Evolutionary conservation across 2,113 vertebrate species (phyloP), one percentile per base, ranked within the genome.

Genomic region (Phylloscopus whistleri): DNA sequence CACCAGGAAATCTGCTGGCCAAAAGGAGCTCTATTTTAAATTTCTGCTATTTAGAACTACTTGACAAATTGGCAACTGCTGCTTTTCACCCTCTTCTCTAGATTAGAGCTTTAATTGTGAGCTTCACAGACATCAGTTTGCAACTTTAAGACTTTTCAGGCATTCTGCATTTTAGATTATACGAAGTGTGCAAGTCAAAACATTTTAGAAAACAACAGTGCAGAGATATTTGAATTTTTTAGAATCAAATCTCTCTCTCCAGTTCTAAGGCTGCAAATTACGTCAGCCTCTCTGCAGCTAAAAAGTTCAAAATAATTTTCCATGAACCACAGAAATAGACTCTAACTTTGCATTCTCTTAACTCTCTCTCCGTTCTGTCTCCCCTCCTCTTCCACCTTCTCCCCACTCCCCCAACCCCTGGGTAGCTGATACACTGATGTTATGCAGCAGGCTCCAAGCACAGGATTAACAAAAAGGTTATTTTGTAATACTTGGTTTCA

Each of bases 121-220:
- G 64, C 62, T 85, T 94, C 70, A 64, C 70, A 85, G 76, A 68
- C 69, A 84, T 72, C 64, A 62, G 53, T 92, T 67, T 39, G 60
- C 66, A 89, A 85, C 88, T 90, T 90, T 86, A 84, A 81, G 72
- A 86, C 30, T 90, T 94, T 55, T 75, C 93, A 97, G 92, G 94
- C 94, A 96, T 93, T 91, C 72, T 83, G 90, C 70, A 91, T 90
- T 89, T 96, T 69, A 81, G 66, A 80, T 78, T 90, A 68, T 79
- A 92, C 56, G 74, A 93, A 93, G 22, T 28, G 15, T 88, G 86
- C 78, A 88, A 97, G 70, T 93, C 62, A 60, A 91, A 95, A 97
- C 78, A 84, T 72, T 78, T 93, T 11, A 53, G 66, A 92, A 93
- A 91, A 77, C 52, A 89, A 92, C 91, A 70, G 37, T 73, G 79